Conservation (phyloP, 1,140 invertebrate genomes). For the Drosophila virilis region DNA sequence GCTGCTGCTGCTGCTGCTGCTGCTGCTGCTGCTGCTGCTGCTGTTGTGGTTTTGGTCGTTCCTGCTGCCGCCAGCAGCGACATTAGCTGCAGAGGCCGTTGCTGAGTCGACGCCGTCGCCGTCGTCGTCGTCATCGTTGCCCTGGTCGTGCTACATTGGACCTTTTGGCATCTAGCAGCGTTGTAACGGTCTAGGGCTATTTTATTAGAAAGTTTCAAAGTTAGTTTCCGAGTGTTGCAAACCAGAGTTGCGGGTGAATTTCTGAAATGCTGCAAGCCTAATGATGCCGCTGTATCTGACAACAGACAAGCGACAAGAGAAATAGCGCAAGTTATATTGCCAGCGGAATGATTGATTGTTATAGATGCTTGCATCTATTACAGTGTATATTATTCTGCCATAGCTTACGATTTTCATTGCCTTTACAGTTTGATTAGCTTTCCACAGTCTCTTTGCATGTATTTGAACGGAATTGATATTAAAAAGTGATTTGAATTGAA, state of each 20-base stretch:
- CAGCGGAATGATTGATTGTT: constrained; percentile 73
- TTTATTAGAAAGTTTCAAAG: constrained; percentile 80
- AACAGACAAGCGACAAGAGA: constrained; percentile 37
- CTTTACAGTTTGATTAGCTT: constrained; percentile 12
- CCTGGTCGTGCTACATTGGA: constrained; percentile 11
- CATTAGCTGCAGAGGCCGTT: constrained; percentile 35
- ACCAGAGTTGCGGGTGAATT: constrained; percentile 62
- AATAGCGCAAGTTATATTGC: constrained; percentile 70
- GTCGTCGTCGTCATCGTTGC: constrained; percentile 5
- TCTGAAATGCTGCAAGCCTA: constrained; percentile 64
- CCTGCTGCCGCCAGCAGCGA: constrained; percentile 41
- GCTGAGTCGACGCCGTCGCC: constrained; percentile 3
- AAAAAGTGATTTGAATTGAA: background rate
- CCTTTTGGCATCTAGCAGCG: constrained; percentile 9
- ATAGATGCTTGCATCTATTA: constrained; percentile 59
- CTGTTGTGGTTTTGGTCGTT: constrained; percentile 67
- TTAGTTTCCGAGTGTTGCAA: constrained; percentile 72
- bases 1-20: background rate
- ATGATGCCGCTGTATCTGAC: constrained; percentile 48
- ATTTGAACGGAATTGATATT: background rate
- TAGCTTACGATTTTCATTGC: constrained; percentile 9
- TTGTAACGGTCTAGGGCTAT: constrained; percentile 60
- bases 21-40: constrained; percentile 39
- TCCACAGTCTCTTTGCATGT: background rate
- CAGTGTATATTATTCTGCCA: constrained; percentile 16